Evolutionary conservation across 2,113 vertebrate genomes (phyloP).

Genomic region (Crotalus horridus): DNA sequence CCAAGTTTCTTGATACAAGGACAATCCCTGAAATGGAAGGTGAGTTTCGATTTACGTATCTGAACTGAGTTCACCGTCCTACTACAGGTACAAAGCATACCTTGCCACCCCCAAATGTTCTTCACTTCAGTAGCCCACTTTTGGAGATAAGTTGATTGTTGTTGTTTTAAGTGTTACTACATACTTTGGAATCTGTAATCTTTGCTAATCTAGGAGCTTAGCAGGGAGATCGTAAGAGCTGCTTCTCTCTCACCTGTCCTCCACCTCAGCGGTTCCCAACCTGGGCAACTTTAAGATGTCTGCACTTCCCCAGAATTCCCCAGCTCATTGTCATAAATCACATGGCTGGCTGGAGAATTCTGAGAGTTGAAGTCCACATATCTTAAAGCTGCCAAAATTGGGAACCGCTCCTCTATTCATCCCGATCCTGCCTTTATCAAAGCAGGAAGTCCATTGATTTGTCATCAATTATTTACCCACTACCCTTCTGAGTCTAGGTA

Average conservation of each 20-base stretch:
- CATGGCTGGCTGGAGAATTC: background rate
- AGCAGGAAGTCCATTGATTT: background rate
- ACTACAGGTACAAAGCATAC: background rate
- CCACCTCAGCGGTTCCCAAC: too few relatives aligned
- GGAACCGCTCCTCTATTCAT: background rate
- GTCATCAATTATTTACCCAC: background rate
- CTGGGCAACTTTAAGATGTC: too few relatives aligned
- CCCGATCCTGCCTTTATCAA: background rate
- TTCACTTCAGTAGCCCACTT: background rate
- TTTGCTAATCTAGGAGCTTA: background rate
- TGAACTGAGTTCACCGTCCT: background rate
- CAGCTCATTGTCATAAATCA: too few relatives aligned
- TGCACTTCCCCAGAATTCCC: too few relatives aligned
- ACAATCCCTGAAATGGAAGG: background rate
- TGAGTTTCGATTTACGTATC: background rate
- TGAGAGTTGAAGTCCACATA: background rate
- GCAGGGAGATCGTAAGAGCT: background rate
- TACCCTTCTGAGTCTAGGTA: background rate
- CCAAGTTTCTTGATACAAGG: too few relatives aligned
- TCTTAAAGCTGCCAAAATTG: background rate
- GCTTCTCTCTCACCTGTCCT: background rate
- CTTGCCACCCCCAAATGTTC: too few relatives aligned
- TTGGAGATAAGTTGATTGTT: background rate
- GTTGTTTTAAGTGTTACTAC: background rate
- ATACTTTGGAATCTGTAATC: background rate